Evolutionary conservation across 1,140 invertebrate species (phyloP).

Genomic region (Octopus sinensis): DNA sequence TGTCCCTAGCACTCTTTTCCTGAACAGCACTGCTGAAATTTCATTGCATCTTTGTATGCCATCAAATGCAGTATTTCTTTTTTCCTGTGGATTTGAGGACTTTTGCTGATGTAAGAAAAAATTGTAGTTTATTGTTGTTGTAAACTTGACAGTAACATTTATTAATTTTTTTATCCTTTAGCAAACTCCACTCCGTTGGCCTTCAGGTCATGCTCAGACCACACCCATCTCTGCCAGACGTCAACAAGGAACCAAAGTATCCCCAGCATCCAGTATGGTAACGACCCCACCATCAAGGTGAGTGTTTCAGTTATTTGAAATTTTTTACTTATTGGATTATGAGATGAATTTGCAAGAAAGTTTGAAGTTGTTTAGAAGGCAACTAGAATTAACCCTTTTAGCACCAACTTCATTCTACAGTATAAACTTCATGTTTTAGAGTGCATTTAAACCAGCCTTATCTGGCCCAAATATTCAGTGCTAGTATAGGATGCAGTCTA

Average conservation of each 20-base stretch:
- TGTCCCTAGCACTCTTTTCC: no score
- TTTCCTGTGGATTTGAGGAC: no score
- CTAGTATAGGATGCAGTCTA: no score
- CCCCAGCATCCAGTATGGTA: not conserved
- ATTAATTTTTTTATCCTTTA: not conserved
- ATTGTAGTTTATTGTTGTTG: no score
- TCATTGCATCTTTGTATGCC: no score
- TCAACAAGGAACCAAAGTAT: not conserved
- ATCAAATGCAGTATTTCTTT: no score
- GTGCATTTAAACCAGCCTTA: no score
- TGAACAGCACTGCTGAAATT: no score
- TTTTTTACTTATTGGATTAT: not conserved
- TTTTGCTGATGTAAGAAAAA: no score
- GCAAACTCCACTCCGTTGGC: constrained; percentile 3
- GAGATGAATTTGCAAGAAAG: not conserved
- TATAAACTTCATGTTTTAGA: not conserved
- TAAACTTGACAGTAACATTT: not conserved
- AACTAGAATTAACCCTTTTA: not conserved
- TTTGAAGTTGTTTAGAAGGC: not conserved
- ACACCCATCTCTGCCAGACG: not conserved
- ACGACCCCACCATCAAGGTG: not conserved
- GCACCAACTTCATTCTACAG: no score
- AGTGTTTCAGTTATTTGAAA: not conserved
- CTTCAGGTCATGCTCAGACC: not conserved
- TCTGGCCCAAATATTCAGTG: no score